These are phyloP conservation scores for Lates calcarifer DNA, from an alignment of 2,113 vertebrate species.

Conservation along the genomic window DNA sequence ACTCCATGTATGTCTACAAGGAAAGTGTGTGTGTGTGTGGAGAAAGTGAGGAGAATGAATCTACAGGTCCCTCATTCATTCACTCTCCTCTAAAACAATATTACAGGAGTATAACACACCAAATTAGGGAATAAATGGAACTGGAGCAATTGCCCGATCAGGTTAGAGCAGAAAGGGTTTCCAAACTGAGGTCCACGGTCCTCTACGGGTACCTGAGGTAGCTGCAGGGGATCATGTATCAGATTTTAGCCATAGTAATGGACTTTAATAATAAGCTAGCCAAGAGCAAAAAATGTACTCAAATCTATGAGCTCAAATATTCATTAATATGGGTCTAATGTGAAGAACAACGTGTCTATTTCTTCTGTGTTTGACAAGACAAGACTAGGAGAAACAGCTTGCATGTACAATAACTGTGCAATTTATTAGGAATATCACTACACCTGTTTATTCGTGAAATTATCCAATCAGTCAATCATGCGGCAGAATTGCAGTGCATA, in stretches of 20 bases:
- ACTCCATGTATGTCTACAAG: background rate
- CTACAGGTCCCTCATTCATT: slow-evolving; percentile 49
- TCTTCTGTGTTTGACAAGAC: too few relatives aligned
- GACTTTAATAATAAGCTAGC: background rate
- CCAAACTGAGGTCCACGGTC: background rate
- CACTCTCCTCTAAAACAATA: slow-evolving; percentile 31
- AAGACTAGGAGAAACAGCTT: background rate
- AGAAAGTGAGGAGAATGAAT: slow-evolving; percentile 26
- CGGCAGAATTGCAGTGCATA: background rate
- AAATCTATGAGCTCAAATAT: background rate
- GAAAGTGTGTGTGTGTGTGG: slow-evolving; percentile 5
- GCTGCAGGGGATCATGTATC: background rate
- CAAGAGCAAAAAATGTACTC: background rate
- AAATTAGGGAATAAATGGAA: slow-evolving; percentile 20
- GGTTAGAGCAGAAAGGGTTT: background rate
- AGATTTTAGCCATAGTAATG: background rate
- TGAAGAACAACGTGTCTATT: too few relatives aligned
- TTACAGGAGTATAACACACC: slow-evolving; percentile 26
- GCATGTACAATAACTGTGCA: background rate
- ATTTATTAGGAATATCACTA: background rate
- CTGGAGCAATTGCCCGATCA: background rate
- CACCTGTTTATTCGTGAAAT: background rate
- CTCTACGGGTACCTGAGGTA: background rate
- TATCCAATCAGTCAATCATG: background rate
- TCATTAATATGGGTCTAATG: too few relatives aligned